These are phyloP conservation scores for Subacronicta megacephala DNA, from an alignment of 2,888 invertebrate species.

Conservation along the genomic window DNA sequence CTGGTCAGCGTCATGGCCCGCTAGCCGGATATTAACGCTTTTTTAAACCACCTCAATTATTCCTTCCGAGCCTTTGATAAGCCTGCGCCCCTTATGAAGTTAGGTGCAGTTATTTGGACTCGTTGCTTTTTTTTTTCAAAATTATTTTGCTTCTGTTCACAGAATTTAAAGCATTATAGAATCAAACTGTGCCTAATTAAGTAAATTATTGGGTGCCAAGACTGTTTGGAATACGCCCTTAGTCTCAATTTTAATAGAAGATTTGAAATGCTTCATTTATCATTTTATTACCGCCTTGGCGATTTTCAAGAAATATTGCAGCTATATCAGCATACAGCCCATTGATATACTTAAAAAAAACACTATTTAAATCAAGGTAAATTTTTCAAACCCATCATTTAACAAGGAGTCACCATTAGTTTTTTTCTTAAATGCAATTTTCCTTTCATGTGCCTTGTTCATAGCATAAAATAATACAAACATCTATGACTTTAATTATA, in stretches of 20 bases:
- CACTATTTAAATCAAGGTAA: too few relatives aligned
- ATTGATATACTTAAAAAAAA: too few relatives aligned
- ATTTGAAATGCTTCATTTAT: too few relatives aligned
- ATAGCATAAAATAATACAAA: conserved; percentile 8
- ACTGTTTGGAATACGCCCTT: too few relatives aligned
- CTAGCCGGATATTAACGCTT: conserved; percentile 83
- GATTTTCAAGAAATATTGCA: too few relatives aligned
- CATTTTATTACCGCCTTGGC: too few relatives aligned
- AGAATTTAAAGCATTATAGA: not conserved
- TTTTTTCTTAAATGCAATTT: not conserved
- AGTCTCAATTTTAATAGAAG: too few relatives aligned
- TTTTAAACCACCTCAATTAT: conserved; percentile 71
- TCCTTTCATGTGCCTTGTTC: conserved; percentile 16
- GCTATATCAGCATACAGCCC: too few relatives aligned
- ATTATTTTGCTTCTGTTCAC: conserved; percentile 6
- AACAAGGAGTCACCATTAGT: too few relatives aligned
- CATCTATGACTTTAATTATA: conserved; percentile 48
- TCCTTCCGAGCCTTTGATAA: conserved; percentile 54
- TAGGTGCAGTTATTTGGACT: conserved; percentile 28
- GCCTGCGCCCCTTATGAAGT: conserved; percentile 11
- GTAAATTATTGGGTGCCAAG: too few relatives aligned
- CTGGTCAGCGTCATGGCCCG: conserved; percentile 72
- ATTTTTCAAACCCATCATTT: too few relatives aligned
- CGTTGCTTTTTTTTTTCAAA: not conserved
- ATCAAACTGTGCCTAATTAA: too few relatives aligned